Evolutionary conservation across 2,888 invertebrate species (phyloP), one percentile per base, ranked within the genome.

Genomic region (Selenia dentaria): DNA sequence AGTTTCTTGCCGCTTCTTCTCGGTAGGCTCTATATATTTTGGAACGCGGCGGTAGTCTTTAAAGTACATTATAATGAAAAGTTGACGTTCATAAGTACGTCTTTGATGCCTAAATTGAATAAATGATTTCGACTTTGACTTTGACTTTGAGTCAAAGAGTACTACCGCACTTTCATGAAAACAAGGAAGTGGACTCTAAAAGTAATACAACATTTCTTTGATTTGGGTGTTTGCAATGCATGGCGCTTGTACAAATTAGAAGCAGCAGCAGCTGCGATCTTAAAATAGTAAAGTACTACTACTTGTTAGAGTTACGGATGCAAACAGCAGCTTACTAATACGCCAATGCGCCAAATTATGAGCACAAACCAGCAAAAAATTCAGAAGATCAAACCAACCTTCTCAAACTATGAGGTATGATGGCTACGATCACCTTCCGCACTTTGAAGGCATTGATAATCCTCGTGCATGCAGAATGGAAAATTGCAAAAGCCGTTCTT

Each of bases 131-230:
- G n/a, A n/a, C n/a, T n/a, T n/a, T n/a, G n/a, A n/a, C n/a, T n/a
- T n/a, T n/a, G n/a, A n/a, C n/a, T n/a, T n/a, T n/a, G n/a, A n/a
- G n/a, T n/a, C n/a, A n/a, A n/a, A n/a, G 16, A 16, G 16, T 16
- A 16, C 16, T 16, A 16, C 16, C 16, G 16, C 18, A 51, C 64
- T 3, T 64, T 62, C 16, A 64, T 64, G 3, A 70, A 68, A 59
- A 67, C 67, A 0, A 57, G 41, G n/a, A n/a, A n/a, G n/a, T n/a
- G n/a, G n/a, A n/a, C n/a, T n/a, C n/a, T n/a, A n/a, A n/a, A n/a
- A n/a, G 29, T 71, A 69, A 38, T 73, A 65, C 64, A 65, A 67
- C 6, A 28, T 71, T n/a, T n/a, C n/a, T n/a, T n/a, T n/a, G n/a
- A n/a, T n/a, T n/a, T n/a, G n/a, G n/a, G n/a, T n/a, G n/a, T n/a